Evolutionary conservation across 30 jellyfish, hydroid and myxozoan species (phyloP), one percentile per base, ranked within the genome.

Genomic region (Aurelia sp.): DNA sequence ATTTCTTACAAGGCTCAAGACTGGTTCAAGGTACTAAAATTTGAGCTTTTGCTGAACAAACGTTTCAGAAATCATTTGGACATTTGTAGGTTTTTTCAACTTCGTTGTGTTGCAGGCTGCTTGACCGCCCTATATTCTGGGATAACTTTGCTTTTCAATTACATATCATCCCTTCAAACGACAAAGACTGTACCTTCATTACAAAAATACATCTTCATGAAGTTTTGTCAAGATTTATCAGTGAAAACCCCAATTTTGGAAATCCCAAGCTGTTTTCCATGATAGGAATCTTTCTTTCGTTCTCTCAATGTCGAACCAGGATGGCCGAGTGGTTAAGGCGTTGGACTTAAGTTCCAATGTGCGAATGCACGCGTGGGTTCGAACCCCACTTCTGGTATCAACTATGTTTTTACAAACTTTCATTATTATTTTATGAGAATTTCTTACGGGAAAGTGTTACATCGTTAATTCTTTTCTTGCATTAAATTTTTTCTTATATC

Each of bases 261-360:
- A 65, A 8, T 2, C 15, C 3, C 15, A 8, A 5, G 55, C 15
- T 44, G 50, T 44, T 44, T 8, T 44, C 15, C 55, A 44, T 44
- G 55, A 44, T 44, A 44, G 16, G 20, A 8, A 0, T 1, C 1
- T 51, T 13, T 31, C 24, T 15, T 33, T 52, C 20, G 76, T 0
- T 20, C 21, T 8, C 15, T 1, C 0, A 21, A 18, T 5, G 70
- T 67, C 84, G 58, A 52, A 81, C 93, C 97, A 89, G 97, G 97
- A 89, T 89, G 97, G 97, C 97, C 97, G 97, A 89, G 97, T 89
- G 97, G 97, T 89, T 89, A 89, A 89, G 97, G 97, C 97, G 97
- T 89, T 81, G 93, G 97, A 89, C 97, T 89, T 89, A 89, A 89
- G 97, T 80, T 89, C 97, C 93, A 80, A 80, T 89, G 97, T 89